Evolutionary conservation across 1,140 invertebrate genomes (phyloP).

Genomic region (Pseudomyrmex concolor): DNA sequence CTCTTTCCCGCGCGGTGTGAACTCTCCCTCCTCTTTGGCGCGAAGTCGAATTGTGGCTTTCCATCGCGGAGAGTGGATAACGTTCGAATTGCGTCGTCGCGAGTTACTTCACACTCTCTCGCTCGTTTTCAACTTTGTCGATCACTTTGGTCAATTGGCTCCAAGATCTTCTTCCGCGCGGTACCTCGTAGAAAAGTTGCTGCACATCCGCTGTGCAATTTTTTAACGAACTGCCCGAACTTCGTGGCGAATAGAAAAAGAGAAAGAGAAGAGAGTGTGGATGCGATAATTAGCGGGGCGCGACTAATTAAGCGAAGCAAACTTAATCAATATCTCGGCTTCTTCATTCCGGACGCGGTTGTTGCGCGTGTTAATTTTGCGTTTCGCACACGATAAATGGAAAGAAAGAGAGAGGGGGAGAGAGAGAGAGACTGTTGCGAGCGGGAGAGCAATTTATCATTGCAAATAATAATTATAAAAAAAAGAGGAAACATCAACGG

Average conservation of each 20-base stretch:
- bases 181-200: slow-evolving; percentile 1
- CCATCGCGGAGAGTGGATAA: slow-evolving; percentile 11
- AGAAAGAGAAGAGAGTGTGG: background rate
- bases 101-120: background rate
- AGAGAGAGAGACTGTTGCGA: background rate
- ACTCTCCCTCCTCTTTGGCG: slow-evolving; percentile 1
- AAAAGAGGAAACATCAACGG: background rate
- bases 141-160: slow-evolving; percentile 5
- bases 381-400: background rate
- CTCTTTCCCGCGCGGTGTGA: background rate
- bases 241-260: background rate
- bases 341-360: slow-evolving; percentile 13
- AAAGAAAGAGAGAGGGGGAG: background rate
- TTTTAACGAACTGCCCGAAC: background rate
- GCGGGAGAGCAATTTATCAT: slow-evolving; percentile 31
- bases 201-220: background rate
- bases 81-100: background rate
- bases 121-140: slow-evolving; percentile 8
- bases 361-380: slow-evolving; percentile 36
- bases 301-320: slow-evolving; percentile 51
- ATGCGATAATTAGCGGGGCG: slow-evolving; percentile 13
- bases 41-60: slow-evolving; percentile 19
- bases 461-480: slow-evolving; percentile 18
- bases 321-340: slow-evolving; percentile 49
- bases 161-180: background rate